phyloP scores from a whole-genome alignment of 2,888 invertebrate genomes.

The Xanthorhoe spadicearia region DNA sequence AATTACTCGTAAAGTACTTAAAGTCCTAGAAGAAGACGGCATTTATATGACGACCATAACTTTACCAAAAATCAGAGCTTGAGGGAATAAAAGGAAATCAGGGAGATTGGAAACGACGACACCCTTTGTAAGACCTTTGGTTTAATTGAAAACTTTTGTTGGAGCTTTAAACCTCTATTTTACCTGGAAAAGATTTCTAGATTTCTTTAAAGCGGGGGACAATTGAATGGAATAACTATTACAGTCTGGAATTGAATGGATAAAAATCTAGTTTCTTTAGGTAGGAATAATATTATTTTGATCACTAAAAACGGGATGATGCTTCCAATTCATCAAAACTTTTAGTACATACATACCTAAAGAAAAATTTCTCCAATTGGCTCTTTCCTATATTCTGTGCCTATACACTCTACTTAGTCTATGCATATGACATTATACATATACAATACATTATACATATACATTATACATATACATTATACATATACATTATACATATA shows the following conservation, averaged over 20 bases:
- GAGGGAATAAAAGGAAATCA: constrained; percentile 17
- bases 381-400: too few species aligned
- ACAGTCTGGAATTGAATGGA: background rate
- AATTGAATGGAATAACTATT: background rate
- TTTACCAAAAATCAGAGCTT: background rate
- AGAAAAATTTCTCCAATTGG: too few species aligned
- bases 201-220: background rate
- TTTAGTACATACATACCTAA: too few species aligned
- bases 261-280: background rate
- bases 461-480: too few species aligned
- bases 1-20: too few species aligned
- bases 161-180: background rate
- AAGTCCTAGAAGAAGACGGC: background rate
- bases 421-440: too few species aligned
- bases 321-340: too few species aligned
- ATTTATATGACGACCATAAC: background rate
- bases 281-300: too few species aligned
- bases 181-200: background rate
- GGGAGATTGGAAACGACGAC: constrained; percentile 20
- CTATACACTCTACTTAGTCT: too few species aligned
- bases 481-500: too few species aligned
- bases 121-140: constrained; percentile 16
- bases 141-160: constrained; percentile 28
- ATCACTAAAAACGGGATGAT: too few species aligned
- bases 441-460: too few species aligned